Base-by-base conservation (phyloP, 2,888 invertebrate species). In the Ptychoptera contaminata region DNA sequence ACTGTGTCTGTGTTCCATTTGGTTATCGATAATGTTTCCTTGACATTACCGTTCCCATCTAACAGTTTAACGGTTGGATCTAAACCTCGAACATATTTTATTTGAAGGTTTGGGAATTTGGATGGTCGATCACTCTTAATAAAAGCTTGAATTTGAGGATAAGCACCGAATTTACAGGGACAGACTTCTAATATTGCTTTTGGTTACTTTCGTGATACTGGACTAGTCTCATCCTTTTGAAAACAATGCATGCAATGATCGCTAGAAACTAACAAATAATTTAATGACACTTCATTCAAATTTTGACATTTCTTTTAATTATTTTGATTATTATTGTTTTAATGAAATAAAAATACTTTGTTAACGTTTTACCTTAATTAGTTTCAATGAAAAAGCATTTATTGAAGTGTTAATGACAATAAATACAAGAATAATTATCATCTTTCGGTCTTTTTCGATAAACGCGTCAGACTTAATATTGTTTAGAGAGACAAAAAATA, bases 1-100 rank as follows among this genome's bases (percentile, higher is more conserved):
- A 98, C 86, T 0, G 94, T 87, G 65, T 98, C 96, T 1, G 97
- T 97, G 64, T 96, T 90, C 97, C 97, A 97, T 61, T 94, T 94
- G 55, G 93, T 92, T 58, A 98, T 94, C 43, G 93, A 94, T 29
- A 97, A 76, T 16, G 85, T 79, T 60, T 93, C 92, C 60, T 79
- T 78, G 1, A 90, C 77, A 58, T 84, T 80, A 31, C 83, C 86
- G 55, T 81, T 81, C 48, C 79, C 79, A 59, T 94, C 88, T 53
- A 88, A 72, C 42, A 98, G 68, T 60, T 91, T 88, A 39, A 98
- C 91, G 49, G 90, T 80, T 0, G 97, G 97, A 67, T 96, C 92
- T 45, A 93, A 70, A 6, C 96, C 97, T 48, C 94, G 76, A 1
- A 92, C 83, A 59, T 96, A 96, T 58, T 86, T 85, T 40, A 97